A percentile compares a stretch with the other conserved stretches of the same genome.
These are phyloP conservation scores for Sarotherodon lohbergeri DNA, from an alignment of 2,113 vertebrate genomes.

Conservation along the genomic window DNA sequence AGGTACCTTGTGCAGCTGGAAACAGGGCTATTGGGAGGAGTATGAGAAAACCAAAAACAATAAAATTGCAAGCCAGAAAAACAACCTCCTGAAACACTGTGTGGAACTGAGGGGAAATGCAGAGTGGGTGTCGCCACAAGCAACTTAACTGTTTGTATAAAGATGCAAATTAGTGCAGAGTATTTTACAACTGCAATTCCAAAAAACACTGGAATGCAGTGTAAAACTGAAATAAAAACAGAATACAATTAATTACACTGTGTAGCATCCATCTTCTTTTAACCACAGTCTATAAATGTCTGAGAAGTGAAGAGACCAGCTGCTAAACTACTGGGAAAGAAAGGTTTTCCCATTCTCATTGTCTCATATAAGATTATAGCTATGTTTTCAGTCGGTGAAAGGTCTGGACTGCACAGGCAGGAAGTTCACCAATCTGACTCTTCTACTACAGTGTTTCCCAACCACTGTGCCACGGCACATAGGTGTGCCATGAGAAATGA, in stretches of 20 bases:
- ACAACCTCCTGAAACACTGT: not conserved
- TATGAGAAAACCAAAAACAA: not conserved
- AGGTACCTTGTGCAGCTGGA: not conserved
- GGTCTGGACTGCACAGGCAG: not conserved
- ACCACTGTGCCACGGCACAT: not conserved
- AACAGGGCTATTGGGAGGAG: not conserved
- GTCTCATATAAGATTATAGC: not conserved
- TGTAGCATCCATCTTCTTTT: not conserved
- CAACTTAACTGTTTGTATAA: not conserved
- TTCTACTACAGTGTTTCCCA: not conserved
- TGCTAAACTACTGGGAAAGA: not conserved
- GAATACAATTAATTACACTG: not conserved
- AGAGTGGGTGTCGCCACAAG: not conserved
- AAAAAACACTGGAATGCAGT: not conserved
- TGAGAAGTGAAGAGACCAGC: not conserved
- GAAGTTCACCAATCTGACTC: not conserved
- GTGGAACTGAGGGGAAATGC: not conserved
- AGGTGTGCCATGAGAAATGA: not conserved
- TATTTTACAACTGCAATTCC: not conserved
- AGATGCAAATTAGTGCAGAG: not conserved
- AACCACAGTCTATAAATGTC: not conserved
- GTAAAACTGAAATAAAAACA: not conserved
- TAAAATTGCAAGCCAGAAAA: not conserved
- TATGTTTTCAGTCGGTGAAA: not conserved
- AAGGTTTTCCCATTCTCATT: not conserved